These are phyloP conservation scores for Parasteatoda tepidariorum DNA, from an alignment of 1,140 invertebrate genomes.

Conservation along the genomic window DNA sequence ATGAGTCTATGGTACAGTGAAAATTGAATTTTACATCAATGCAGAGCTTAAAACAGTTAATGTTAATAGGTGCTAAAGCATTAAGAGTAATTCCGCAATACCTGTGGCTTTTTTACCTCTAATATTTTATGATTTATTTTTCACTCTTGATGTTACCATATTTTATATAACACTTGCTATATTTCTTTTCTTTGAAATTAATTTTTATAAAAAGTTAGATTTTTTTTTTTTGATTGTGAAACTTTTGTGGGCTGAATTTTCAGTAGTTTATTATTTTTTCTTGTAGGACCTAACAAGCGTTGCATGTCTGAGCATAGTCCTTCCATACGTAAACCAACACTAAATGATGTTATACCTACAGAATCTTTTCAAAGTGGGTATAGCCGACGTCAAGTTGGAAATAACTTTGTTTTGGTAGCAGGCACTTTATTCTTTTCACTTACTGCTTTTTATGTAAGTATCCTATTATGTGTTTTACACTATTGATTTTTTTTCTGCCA, in stretches of 20 bases:
- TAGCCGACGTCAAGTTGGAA: constrained; percentile 7
- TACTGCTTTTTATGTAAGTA: constrained; percentile 23
- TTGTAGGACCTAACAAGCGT: neutral
- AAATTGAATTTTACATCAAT: no score
- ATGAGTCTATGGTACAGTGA: no score
- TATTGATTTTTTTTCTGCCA: neutral
- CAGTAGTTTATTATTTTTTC: neutral
- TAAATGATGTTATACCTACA: constrained; percentile 37
- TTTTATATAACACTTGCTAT: no score
- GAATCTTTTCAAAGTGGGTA: constrained; percentile 30
- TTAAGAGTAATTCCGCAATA: no score
- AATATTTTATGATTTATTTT: no score
- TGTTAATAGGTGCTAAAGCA: no score
- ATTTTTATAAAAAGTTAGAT: no score
- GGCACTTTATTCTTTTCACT: constrained; percentile 28
- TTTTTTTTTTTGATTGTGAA: neutral
- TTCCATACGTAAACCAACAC: neutral
- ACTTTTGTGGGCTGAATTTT: neutral
- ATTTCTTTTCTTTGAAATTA: no score
- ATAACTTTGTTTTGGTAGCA: constrained; percentile 6
- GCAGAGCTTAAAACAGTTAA: no score
- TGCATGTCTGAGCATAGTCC: constrained; percentile 11
- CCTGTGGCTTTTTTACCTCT: no score
- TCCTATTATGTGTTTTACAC: neutral
- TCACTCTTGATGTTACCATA: no score